A percentile compares a stretch with the other conserved stretches of the same genome.
These are phyloP conservation scores for Stenoptilia bipunctidactyla DNA, from an alignment of 2,888 invertebrate genomes.

Conservation along the genomic window DNA sequence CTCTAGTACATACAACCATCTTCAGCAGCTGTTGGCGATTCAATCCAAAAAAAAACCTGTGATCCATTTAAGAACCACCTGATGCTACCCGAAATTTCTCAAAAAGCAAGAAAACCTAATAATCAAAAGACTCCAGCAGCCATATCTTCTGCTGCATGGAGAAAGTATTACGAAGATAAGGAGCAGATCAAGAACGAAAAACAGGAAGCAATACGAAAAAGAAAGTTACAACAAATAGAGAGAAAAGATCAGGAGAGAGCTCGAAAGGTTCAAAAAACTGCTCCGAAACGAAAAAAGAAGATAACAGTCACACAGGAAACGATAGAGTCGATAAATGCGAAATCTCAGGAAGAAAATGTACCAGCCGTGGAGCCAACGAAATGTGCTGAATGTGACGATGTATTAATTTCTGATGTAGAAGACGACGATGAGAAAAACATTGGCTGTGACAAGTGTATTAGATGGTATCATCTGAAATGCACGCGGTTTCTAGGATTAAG, in stretches of 20 bases:
- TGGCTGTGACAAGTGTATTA: constrained; percentile 14
- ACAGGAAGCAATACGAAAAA: constrained; percentile 18
- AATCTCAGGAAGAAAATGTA: constrained; percentile 13
- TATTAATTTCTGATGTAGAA: constrained; percentile 20
- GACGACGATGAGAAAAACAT: constrained; percentile 20
- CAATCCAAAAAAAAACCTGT: constrained; percentile 13
- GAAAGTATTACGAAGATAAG: constrained; percentile 15
- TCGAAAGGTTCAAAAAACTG: neutral
- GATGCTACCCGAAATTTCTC: constrained; percentile 18
- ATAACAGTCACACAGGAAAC: constrained; percentile 4
- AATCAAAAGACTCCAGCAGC: constrained; percentile 18
- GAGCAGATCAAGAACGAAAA: constrained; percentile 17
- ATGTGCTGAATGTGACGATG: constrained; percentile 17
- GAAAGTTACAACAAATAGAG: constrained; percentile 15
- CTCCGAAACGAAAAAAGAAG: constrained; percentile 14
- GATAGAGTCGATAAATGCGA: constrained; percentile 10
- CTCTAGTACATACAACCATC: too few species aligned
- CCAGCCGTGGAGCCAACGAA: constrained; percentile 11
- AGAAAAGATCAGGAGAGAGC: constrained; percentile 4
- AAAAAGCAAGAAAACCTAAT: constrained; percentile 17
- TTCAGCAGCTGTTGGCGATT: too few species aligned
- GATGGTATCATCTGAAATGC: constrained; percentile 18
- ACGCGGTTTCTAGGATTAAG: constrained; percentile 14
- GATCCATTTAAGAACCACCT: constrained; percentile 19
- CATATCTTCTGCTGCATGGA: constrained; percentile 17